A percentile compares a stretch with the other conserved stretches of the same genome.
phyloP scores from a whole-genome alignment of 2,888 invertebrate species.

The Operophtera brumata region DNA sequence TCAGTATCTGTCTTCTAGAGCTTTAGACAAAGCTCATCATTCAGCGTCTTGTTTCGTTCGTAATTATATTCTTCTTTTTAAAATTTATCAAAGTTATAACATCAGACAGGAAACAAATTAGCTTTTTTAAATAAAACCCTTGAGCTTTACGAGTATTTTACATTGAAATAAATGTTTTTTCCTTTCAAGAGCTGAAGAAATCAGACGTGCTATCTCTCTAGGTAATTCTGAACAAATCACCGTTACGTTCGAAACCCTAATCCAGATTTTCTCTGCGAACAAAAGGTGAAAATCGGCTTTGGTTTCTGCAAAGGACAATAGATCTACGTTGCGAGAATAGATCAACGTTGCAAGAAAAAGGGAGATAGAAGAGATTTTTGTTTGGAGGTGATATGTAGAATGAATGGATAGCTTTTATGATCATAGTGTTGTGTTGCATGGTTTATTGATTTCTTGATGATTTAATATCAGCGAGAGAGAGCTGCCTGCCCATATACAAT shows the following conservation, averaged over 20 bases:
- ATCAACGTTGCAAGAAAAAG: background rate
- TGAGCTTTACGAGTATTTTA: background rate
- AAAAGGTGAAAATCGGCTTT: slow-evolving; percentile 19
- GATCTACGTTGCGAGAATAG: background rate
- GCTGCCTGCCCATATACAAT: too few relatives aligned
- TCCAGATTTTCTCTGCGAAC: slow-evolving; percentile 20
- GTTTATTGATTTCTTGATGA: too few relatives aligned
- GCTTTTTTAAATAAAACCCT: background rate
- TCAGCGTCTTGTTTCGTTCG: background rate
- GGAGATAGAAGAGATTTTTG: background rate
- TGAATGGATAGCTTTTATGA: background rate
- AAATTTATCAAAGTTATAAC: background rate
- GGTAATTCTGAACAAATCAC: slow-evolving; percentile 13
- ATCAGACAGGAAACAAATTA: background rate
- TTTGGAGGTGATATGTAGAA: slow-evolving; percentile 10
- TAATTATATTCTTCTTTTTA: background rate
- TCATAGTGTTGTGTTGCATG: too few relatives aligned
- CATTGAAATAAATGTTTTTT: slow-evolving; percentile 1
- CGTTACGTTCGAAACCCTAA: slow-evolving; percentile 20
- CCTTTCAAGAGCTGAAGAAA: slow-evolving; percentile 9
- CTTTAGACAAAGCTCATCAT: background rate
- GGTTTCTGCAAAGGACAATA: background rate
- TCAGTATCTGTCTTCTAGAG: background rate
- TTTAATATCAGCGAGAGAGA: too few relatives aligned
- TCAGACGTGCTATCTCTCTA: slow-evolving; percentile 3